A percentile compares a stretch with the other conserved stretches of the same genome.
Evolutionary conservation across 2,888 invertebrate genomes (phyloP).

Genomic region (Octonoba sinensis): DNA sequence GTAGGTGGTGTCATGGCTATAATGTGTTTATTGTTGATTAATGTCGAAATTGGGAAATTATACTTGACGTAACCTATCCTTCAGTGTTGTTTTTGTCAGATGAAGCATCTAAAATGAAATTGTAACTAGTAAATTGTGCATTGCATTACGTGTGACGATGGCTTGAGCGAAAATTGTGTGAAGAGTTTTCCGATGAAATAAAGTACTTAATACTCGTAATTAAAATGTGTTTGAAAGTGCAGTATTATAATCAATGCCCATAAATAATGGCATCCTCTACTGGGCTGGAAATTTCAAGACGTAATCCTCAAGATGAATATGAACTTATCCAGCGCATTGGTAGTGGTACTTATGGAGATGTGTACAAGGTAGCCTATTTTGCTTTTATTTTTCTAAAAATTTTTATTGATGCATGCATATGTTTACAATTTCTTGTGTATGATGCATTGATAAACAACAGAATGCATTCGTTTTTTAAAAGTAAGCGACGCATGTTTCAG

Average conservation of each 20-base stretch:
- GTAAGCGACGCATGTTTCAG: too few relatives aligned
- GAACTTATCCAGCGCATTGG: slow-evolving; percentile 98
- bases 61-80: too few relatives aligned
- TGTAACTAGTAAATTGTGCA: too few relatives aligned
- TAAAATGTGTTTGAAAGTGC: too few relatives aligned
- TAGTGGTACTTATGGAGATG: slow-evolving; percentile 99
- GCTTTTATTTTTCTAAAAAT: not conserved
- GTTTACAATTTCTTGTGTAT: not conserved
- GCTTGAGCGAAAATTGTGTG: not conserved
- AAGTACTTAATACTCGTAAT: too few relatives aligned
- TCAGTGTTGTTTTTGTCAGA: too few relatives aligned
- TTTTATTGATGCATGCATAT: not conserved
- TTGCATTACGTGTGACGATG: not conserved
- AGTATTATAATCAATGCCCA: too few relatives aligned
- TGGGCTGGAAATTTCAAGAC: slow-evolving; percentile 60
- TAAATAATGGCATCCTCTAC: slow-evolving; percentile 54
- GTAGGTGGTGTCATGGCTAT: not conserved
- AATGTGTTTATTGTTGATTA: not conserved
- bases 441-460: too few relatives aligned
- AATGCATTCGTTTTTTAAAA: too few relatives aligned
- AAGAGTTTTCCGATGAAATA: too few relatives aligned
- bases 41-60: too few relatives aligned
- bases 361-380: slow-evolving; percentile 86
- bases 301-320: slow-evolving; percentile 94
- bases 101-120: too few relatives aligned